Conservation (phyloP, 1,140 invertebrate genomes). For the Mamestra configurata region DNA sequence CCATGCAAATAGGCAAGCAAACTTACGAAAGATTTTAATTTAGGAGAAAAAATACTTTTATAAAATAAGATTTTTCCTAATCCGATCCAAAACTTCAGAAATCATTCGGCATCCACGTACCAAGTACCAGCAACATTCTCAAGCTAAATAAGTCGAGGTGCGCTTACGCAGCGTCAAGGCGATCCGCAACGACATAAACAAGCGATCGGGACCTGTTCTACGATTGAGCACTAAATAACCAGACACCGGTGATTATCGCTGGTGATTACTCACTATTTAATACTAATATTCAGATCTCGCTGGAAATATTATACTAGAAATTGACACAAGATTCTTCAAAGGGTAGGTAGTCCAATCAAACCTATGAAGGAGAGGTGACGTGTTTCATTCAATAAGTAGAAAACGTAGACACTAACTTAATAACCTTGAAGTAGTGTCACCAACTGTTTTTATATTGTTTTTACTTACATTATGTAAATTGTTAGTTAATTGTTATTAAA, state of each 20-base stretch:
- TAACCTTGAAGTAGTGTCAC: no score
- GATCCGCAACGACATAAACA: slow-evolving; percentile 44
- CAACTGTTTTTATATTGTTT: no score
- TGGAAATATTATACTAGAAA: background rate
- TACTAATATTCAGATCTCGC: background rate
- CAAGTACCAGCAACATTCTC: slow-evolving; percentile 33
- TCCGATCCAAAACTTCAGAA: slow-evolving; percentile 14
- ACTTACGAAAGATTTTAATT: background rate
- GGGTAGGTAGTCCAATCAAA: background rate
- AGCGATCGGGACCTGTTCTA: slow-evolving; percentile 35
- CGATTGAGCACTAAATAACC: slow-evolving; percentile 35
- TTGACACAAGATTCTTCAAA: background rate
- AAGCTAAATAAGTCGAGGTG: background rate
- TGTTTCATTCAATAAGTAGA: no score
- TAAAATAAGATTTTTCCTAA: no score
- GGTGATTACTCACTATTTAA: slow-evolving; percentile 24
- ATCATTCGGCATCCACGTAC: background rate
- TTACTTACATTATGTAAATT: no score
- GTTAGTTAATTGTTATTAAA: no score
- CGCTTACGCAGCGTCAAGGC: slow-evolving; percentile 47
- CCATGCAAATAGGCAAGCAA: no score
- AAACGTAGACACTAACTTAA: no score
- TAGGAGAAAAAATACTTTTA: background rate
- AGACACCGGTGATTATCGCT: slow-evolving; percentile 25
- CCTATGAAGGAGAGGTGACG: background rate